A percentile compares a stretch with the other conserved stretches of the same genome.
Evolutionary conservation across 2,888 invertebrate species (phyloP).

Genomic region (Argyra leucocephala): DNA sequence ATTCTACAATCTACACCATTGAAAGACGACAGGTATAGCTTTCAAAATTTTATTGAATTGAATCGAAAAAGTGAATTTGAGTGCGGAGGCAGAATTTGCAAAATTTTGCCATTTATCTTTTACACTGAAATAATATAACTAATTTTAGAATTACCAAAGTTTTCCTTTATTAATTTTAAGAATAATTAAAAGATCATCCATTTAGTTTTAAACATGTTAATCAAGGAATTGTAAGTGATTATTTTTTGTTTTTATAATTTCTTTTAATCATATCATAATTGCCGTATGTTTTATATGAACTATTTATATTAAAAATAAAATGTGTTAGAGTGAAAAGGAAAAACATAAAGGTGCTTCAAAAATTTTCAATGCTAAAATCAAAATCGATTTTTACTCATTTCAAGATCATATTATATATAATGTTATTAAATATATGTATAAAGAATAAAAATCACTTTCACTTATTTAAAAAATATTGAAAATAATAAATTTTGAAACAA

Average conservation of each 20-base stretch:
- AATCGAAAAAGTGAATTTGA: background rate
- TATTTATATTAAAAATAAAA: too few relatives aligned
- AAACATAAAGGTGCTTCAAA: background rate
- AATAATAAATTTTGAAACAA: too few relatives aligned
- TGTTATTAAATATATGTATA: background rate
- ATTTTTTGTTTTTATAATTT: background rate
- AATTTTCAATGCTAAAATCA: slow-evolving; percentile 2
- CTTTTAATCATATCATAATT: background rate
- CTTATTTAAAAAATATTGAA: background rate
- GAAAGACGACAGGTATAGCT: too few relatives aligned
- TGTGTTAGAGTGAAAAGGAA: background rate
- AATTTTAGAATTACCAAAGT: background rate
- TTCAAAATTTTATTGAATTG: slow-evolving; percentile 1
- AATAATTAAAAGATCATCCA: background rate
- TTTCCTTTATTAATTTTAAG: background rate
- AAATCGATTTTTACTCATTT: slow-evolving; percentile 1
- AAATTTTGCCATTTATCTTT: background rate
- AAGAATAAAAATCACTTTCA: background rate
- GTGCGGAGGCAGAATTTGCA: background rate
- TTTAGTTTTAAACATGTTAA: background rate
- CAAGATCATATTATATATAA: background rate
- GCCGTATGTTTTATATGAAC: background rate
- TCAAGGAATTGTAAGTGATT: background rate
- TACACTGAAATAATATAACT: background rate
- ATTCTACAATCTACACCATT: too few relatives aligned